Percentiles rank a stretch among this genome's conserved stretches.
phyloP scores from a whole-genome alignment of 2,888 invertebrate species.

The Pegoplata infirma region DNA sequence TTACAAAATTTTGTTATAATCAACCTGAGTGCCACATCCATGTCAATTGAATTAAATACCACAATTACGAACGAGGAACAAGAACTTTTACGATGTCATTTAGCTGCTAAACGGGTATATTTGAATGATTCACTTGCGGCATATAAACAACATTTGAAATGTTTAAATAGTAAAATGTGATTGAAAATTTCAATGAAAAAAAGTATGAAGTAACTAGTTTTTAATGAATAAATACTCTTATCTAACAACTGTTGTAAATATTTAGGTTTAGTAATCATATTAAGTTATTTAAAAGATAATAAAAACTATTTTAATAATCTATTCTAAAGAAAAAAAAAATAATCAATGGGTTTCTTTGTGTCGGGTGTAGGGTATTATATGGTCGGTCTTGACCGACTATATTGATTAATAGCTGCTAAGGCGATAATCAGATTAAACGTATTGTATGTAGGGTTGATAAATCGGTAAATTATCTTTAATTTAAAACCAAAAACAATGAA shows the following conservation, averaged over 20 bases:
- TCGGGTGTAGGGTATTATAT: too few species aligned
- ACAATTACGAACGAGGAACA: slow-evolving; percentile 24
- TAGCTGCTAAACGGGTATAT: slow-evolving; percentile 17
- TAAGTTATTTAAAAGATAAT: neutral
- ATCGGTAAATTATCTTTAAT: too few species aligned
- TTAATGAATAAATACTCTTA: neutral
- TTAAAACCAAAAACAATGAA: too few species aligned
- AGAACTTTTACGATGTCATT: slow-evolving; percentile 35
- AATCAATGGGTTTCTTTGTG: too few species aligned
- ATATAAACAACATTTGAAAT: slow-evolving; percentile 17
- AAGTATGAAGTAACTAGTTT: neutral
- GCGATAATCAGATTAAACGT: too few species aligned
- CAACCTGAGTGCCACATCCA: slow-evolving; percentile 28
- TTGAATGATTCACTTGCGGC: neutral
- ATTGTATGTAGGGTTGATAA: too few species aligned
- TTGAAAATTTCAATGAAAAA: neutral
- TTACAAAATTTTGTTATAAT: slow-evolving; percentile 8
- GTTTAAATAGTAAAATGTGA: neutral
- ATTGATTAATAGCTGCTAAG: too few species aligned
- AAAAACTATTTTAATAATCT: too few species aligned
- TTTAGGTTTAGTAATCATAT: neutral
- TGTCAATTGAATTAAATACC: slow-evolving; percentile 36
- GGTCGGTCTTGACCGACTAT: too few species aligned
- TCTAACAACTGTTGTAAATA: neutral
- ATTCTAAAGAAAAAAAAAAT: too few species aligned